phyloP scores from a whole-genome alignment of 2,113 vertebrate species.

The Miniopterus natalensis region DNA sequence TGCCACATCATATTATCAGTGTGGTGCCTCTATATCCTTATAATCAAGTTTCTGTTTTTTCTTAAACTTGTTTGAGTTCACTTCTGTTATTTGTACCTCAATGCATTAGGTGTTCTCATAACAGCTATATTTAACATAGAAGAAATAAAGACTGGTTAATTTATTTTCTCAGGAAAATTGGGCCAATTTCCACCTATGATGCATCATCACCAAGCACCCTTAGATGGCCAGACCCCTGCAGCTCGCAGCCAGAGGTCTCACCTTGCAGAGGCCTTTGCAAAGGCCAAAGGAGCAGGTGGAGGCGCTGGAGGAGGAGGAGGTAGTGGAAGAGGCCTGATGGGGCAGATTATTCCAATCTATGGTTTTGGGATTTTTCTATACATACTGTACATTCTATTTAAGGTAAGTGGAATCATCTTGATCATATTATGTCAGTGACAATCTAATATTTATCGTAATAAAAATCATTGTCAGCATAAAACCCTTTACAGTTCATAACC shows the following conservation, averaged over 20 bases:
- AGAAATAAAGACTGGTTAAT: constrained; percentile 50
- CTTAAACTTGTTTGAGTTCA: constrained; percentile 49
- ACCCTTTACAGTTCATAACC: not conserved
- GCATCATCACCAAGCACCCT: constrained; percentile 85
- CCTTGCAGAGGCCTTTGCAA: constrained; percentile 90
- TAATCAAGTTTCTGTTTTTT: constrained; percentile 23
- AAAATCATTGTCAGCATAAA: constrained; percentile 46
- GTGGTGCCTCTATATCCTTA: not conserved
- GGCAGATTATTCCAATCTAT: constrained; percentile 96
- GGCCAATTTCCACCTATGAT: constrained; percentile 88
- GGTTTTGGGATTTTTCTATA: constrained; percentile 98
- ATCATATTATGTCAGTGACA: constrained; percentile 20
- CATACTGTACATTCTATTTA: constrained; percentile 96
- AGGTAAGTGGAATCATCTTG: constrained; percentile 89
- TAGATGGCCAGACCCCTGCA: constrained; percentile 83
- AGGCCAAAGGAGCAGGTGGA: constrained; percentile 87
- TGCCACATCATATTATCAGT: not conserved
- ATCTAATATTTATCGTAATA: not conserved
- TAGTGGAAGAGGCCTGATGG: constrained; percentile 92
- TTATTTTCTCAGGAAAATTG: constrained; percentile 90
- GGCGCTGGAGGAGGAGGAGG: constrained; percentile 78
- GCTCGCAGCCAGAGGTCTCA: constrained; percentile 88
- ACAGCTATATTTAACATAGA: constrained; percentile 48
- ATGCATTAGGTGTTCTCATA: constrained; percentile 26
- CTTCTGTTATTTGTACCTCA: constrained; percentile 52